Base-by-base conservation (phyloP, 2,113 vertebrate species). In the Pomatostomus ruficeps region DNA sequence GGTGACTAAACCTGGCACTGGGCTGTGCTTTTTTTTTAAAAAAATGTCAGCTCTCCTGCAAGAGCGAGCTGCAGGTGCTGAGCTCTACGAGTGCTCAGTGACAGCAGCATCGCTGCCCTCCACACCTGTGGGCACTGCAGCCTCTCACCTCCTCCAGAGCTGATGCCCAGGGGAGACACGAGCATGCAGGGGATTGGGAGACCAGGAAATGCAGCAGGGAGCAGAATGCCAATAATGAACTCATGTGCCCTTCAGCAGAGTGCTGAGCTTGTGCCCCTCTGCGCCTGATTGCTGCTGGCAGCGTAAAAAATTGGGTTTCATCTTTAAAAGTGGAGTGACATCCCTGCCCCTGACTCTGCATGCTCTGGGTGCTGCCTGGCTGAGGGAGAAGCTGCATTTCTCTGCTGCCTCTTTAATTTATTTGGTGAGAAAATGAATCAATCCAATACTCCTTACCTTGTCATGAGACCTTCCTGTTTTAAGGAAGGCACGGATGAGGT, bases 371-470 rank as follows among this genome's bases (percentile, higher is more conserved):
- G 16, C 68, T 76, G 36, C 33, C 12, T 29, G 24, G 26, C 35
- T 55, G 11, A 61, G 59, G 70, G 19, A 78, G 33, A 31, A 70
- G 61, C 19, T 51, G 54, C 25, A 11, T 51, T 74, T 78, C 57
- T 66, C 23, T 61, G 51, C 36, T 55, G 28, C 52, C 9, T n/a
- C 38, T 71, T 49, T 15, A 11, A 12, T 38, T 43, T n/a, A 14
- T 38, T 57, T 42, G 22, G 4, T 74, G 71, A 55, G 57, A 20
- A 75, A 86, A 42, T 3, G 21, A 40, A 77, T 43, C 51, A 13
- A n/a, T 42, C 46, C 28, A 7, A n/a, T 4, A 31, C 22, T 22
- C 0, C 0, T 40, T 22, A 8, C 15, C 25, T 49, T 26, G 28
- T 29, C 2, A 0, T 12, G 51, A 42, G 29, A 33, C 25, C 16